Percentiles rank a stretch among this genome's conserved stretches.
phyloP scores from a whole-genome alignment of 2,888 invertebrate species.

The Pelosia muscerda region DNA sequence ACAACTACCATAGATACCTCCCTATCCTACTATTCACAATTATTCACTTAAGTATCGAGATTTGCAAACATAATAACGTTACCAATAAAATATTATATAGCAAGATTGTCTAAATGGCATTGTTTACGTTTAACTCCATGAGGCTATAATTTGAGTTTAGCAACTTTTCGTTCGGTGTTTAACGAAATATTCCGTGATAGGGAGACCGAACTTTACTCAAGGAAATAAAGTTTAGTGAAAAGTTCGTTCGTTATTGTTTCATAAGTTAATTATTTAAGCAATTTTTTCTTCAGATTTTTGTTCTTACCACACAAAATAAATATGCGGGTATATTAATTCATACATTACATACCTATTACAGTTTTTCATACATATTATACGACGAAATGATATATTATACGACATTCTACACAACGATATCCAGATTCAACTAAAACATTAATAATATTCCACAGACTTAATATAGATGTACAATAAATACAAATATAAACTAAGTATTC shows the following conservation, averaged over 20 bases:
- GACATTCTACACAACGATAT: too few relatives aligned
- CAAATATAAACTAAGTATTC: too few relatives aligned
- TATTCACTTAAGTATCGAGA: neutral
- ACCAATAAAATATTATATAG: neutral
- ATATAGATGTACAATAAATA: too few relatives aligned
- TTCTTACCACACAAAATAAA: too few relatives aligned
- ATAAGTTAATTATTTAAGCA: neutral
- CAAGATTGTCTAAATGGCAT: slow-evolving; percentile 4
- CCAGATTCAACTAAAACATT: too few relatives aligned
- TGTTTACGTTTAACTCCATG: slow-evolving; percentile 10
- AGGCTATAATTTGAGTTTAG: slow-evolving; percentile 22
- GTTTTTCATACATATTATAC: too few relatives aligned
- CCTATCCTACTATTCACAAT: too few relatives aligned
- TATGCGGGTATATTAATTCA: too few relatives aligned
- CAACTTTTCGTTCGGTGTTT: slow-evolving; percentile 25
- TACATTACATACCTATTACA: too few relatives aligned
- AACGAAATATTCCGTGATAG: slow-evolving; percentile 34
- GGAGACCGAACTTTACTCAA: slow-evolving; percentile 15
- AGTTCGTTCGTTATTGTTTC: slow-evolving; percentile 11
- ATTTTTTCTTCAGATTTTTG: neutral
- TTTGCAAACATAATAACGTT: neutral
- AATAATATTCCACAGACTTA: too few relatives aligned
- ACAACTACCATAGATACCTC: too few relatives aligned
- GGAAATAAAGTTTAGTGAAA: slow-evolving; percentile 21
- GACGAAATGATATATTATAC: too few relatives aligned